These are phyloP conservation scores for Troides helena DNA, from an alignment of 2,888 invertebrate genomes.

Conservation along the genomic window DNA sequence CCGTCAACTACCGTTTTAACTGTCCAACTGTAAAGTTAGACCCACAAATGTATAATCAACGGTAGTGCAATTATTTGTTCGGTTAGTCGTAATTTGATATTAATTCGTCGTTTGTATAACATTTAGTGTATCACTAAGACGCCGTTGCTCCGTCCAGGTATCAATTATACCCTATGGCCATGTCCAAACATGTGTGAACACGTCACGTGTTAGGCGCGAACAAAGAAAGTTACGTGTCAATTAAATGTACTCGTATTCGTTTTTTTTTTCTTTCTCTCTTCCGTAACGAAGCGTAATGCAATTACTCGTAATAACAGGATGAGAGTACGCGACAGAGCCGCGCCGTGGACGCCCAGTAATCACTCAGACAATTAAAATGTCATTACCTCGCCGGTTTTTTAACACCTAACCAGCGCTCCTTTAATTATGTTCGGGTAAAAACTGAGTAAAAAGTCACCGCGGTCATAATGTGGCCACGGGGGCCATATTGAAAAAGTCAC, in stretches of 20 bases:
- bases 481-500: constrained; percentile 30
- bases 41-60: not conserved
- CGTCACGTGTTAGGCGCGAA: constrained; percentile 65
- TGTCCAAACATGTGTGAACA: constrained; percentile 47
- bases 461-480: constrained; percentile 44
- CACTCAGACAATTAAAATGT: constrained; percentile 77
- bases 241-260: constrained; percentile 67
- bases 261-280: constrained; percentile 50
- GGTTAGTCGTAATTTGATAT: not conserved
- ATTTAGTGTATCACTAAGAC: constrained; percentile 1
- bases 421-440: constrained; percentile 67
- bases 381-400: constrained; percentile 70
- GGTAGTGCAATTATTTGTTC: constrained; percentile 2
- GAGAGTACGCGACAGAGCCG: constrained; percentile 69
- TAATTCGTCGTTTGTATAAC: constrained; percentile 2
- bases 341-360: constrained; percentile 61
- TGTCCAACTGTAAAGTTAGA: not conserved
- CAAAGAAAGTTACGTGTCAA: constrained; percentile 76
- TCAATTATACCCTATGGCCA: constrained; percentile 17
- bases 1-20: not conserved
- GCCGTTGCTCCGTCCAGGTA: not conserved
- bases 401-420: constrained; percentile 66
- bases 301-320: constrained; percentile 79
- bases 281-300: constrained; percentile 79
- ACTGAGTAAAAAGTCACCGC: constrained; percentile 47